Conservation (phyloP, 1,140 invertebrate genomes). For the Hylyphantes graminicola region DNA sequence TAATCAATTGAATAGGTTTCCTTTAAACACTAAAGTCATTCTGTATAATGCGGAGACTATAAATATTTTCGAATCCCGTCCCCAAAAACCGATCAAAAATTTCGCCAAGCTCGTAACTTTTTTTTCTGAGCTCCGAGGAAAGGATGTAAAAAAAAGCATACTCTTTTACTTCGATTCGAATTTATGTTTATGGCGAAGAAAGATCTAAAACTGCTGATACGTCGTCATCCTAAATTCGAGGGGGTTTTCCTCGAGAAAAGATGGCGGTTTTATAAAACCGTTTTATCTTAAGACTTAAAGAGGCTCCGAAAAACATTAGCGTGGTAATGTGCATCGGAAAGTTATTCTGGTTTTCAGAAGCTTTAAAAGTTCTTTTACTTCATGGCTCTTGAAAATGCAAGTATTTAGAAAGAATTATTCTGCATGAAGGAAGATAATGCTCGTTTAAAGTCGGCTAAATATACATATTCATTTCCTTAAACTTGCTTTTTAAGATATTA, state of each 20-base stretch:
- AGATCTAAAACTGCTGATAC: conserved; percentile 46
- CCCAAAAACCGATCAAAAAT: conserved; percentile 24
- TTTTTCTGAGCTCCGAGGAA: background rate
- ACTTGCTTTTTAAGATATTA: background rate
- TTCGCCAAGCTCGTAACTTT: conserved; percentile 38
- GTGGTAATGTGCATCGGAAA: conserved; percentile 2
- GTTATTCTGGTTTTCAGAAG: background rate
- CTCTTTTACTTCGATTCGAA: conserved; percentile 12
- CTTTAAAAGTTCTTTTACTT: conserved; percentile 17
- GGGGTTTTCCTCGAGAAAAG: background rate
- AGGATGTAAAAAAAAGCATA: conserved; percentile 4
- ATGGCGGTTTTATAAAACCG: conserved; percentile 12
- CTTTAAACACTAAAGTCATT: conserved; percentile 36
- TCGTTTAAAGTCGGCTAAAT: background rate
- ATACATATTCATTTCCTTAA: background rate
- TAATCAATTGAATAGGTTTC: conserved; percentile 45
- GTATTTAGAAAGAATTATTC: background rate
- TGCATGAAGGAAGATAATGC: background rate
- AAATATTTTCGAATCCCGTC: conserved; percentile 23
- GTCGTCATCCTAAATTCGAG: conserved; percentile 30
- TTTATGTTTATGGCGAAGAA: conserved; percentile 37
- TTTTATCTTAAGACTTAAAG: conserved; percentile 7
- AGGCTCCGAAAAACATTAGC: background rate
- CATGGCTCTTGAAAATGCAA: conserved; percentile 12
- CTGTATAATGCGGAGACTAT: conserved; percentile 12